These are phyloP conservation scores for Melanostoma mellinum DNA, from an alignment of 2,888 invertebrate genomes.

Conservation along the genomic window DNA sequence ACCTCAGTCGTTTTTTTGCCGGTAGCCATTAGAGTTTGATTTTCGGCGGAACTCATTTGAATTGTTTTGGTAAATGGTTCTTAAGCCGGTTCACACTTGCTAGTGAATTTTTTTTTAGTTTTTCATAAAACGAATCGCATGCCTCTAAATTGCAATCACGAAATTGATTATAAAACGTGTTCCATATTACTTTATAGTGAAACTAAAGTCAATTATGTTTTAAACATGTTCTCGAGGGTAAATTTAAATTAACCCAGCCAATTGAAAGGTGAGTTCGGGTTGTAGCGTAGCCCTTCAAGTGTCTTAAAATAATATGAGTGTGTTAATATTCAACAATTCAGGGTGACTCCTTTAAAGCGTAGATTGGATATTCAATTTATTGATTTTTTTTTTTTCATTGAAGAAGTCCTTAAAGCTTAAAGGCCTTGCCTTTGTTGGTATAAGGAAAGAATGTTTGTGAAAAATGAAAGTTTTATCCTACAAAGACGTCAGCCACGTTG, in stretches of 20 bases:
- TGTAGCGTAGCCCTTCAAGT: constrained; percentile 11
- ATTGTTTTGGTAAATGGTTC: not conserved
- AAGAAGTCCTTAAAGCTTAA: constrained; percentile 5
- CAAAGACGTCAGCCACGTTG: not conserved
- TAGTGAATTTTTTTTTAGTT: not conserved
- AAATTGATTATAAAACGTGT: no score
- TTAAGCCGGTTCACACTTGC: constrained; percentile 8
- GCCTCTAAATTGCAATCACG: no score
- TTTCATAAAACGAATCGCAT: not conserved
- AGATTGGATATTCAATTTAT: constrained; percentile 51
- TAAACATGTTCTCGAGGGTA: not conserved
- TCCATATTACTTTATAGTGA: no score
- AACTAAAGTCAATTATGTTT: no score
- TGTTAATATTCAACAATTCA: constrained; percentile 38
- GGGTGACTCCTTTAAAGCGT: not conserved
- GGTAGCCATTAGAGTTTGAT: constrained; percentile 21
- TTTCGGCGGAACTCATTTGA: not conserved
- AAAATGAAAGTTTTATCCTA: constrained; percentile 58
- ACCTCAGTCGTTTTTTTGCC: constrained; percentile 26
- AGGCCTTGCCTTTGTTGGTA: not conserved
- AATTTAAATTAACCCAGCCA: constrained; percentile 31
- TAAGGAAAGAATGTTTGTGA: not conserved
- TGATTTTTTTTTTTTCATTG: constrained; percentile 53
- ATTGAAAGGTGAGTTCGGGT: constrained; percentile 42
- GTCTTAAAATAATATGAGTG: not conserved